Percentiles rank a stretch among this genome's conserved stretches.
Evolutionary conservation across 2,888 invertebrate species (phyloP).

Genomic region (Congeria kusceri): DNA sequence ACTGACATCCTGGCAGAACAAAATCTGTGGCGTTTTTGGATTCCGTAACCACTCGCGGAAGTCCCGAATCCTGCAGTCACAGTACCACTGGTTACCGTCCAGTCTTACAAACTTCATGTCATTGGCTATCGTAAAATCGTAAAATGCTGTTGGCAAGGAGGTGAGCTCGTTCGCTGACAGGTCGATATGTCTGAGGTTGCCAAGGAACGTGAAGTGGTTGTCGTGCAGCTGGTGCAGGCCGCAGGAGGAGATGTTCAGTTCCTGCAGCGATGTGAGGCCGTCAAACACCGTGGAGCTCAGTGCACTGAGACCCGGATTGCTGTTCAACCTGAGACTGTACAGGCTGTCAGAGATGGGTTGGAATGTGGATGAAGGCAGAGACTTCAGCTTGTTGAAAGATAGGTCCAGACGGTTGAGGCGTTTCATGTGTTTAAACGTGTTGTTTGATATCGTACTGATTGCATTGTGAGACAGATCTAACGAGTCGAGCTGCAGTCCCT

Average conservation of each 20-base stretch:
- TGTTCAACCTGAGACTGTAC: constrained; percentile 65
- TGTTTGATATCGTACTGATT: constrained; percentile 62
- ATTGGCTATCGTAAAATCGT: constrained; percentile 54
- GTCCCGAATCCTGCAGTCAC: constrained; percentile 75
- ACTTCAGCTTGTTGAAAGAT: constrained; percentile 72
- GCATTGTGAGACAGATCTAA: constrained; percentile 73
- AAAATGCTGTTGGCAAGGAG: constrained; percentile 61
- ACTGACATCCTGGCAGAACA: constrained; percentile 49
- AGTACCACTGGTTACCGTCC: constrained; percentile 76
- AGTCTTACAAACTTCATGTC: constrained; percentile 62
- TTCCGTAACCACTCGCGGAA: constrained; percentile 73
- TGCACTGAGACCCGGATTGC: constrained; percentile 68
- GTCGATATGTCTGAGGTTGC: constrained; percentile 70
- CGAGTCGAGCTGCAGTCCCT: constrained; percentile 66
- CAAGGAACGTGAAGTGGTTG: constrained; percentile 59
- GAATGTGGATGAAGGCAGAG: constrained; percentile 62
- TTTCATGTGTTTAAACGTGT: constrained; percentile 64
- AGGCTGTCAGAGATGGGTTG: constrained; percentile 68
- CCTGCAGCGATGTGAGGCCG: constrained; percentile 69
- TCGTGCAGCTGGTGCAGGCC: constrained; percentile 61
- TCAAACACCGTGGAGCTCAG: constrained; percentile 65
- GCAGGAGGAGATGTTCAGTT: constrained; percentile 75
- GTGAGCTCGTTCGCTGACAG: constrained; percentile 73
- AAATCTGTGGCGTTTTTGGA: constrained; percentile 29
- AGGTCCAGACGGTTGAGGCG: constrained; percentile 70